Evolutionary conservation across 1,140 invertebrate genomes (phyloP), one percentile per base, ranked within the genome.

Genomic region (Idris sp.): DNA sequence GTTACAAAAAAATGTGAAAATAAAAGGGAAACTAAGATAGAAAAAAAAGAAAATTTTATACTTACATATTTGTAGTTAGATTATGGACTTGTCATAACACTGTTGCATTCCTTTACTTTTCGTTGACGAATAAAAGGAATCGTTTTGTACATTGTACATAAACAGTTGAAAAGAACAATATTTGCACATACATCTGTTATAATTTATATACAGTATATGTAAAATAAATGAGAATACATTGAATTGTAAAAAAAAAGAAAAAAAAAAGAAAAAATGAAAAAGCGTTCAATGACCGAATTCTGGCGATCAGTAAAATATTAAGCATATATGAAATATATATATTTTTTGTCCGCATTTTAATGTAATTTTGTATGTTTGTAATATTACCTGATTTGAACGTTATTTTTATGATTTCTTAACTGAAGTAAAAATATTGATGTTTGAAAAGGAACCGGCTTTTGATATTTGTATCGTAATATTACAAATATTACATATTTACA

Each of bases 71-170:
- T n/a, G n/a, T n/a, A n/a, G n/a, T n/a, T n/a, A 61, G 28, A 62
- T 72, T 64, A 49, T 31, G n/a, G 40, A 64, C 28, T 46, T 13
- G 25, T 54, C 19, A 28, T 58, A 61, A 64, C 9, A n/a, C 56
- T 54, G 44, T 53, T 69, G 64, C 65, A 69, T 75, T 69, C 53
- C 64, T 65, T n/a, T 58, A 6, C 41, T 64, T 73, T 58, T 73
- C 11, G 13, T 54, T 7, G 18, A 41, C 4, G 26, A 64, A 64
- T 26, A 48, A 38, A 43, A 41, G 11, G 53, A 65, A 44, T 41
- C 18, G n/a, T 48, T 74, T 76, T 67, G 59, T 76, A 74, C 56
- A 61, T 25, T 68, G 61, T 65, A 76, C 53, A 74, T 69, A 75
- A 61, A 59, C 64, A 69, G 44, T 75, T 75, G 22, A 28, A 48